Conservation (phyloP, 53 echinoderm and acorn worm species). For the Antedon mediterranea region DNA sequence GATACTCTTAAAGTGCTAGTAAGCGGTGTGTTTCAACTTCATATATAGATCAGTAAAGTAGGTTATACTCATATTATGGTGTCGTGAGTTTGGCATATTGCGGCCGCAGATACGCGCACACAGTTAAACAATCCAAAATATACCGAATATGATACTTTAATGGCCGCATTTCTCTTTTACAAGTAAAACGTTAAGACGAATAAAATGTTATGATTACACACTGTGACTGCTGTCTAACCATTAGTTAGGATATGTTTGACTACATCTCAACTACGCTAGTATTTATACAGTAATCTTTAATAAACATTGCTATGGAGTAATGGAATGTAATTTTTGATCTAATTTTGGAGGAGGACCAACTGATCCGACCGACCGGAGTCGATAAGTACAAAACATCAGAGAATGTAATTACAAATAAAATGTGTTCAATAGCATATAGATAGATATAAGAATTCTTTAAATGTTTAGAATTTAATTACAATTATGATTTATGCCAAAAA, state of each 20-base stretch:
- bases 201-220: constrained; percentile 1
- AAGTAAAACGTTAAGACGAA: neutral
- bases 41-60: neutral
- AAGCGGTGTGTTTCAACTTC: neutral
- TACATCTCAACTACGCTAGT: neutral
- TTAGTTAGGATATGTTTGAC: neutral
- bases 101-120: neutral
- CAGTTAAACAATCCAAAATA: neutral
- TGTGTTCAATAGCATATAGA: too few species aligned
- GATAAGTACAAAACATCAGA: too few species aligned
- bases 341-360: neutral
- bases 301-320: neutral
- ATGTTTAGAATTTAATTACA: too few species aligned
- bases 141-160: neutral
- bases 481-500: too few species aligned
- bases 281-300: neutral
- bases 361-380: too few species aligned
- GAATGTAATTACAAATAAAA: too few species aligned
- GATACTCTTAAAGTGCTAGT: neutral
- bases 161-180: neutral
- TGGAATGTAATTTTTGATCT: neutral
- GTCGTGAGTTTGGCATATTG: neutral
- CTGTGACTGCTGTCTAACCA: neutral
- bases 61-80: neutral
- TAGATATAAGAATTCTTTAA: too few species aligned